phyloP scores from a whole-genome alignment of 2,888 invertebrate genomes.

The Epicampocera succincta region DNA sequence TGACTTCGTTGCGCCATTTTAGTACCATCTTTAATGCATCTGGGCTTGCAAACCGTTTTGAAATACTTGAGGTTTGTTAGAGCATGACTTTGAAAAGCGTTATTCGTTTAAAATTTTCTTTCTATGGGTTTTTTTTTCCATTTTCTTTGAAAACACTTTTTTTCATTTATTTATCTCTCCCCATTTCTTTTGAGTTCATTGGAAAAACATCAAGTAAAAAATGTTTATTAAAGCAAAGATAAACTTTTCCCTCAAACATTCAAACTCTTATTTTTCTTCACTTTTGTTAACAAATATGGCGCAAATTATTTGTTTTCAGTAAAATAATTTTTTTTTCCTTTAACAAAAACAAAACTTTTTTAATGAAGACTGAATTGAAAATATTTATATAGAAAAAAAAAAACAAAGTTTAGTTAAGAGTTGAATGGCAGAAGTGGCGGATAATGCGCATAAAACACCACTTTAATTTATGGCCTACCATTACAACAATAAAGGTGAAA shows the following conservation, averaged over 20 bases:
- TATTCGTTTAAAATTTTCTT: conserved; percentile 37
- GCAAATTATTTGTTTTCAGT: conserved; percentile 41
- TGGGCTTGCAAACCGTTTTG: conserved; percentile 30
- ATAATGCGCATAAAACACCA: conserved; percentile 9
- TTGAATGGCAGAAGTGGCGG: conserved; percentile 12
- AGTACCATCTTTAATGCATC: conserved; percentile 12
- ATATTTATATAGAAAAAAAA: conserved; percentile 17
- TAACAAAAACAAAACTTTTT: not conserved
- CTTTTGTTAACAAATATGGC: conserved; percentile 21
- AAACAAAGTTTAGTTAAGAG: conserved; percentile 25
- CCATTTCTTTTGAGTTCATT: conserved; percentile 25
- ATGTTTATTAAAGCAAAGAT: conserved; percentile 47
- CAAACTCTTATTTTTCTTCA: conserved; percentile 16
- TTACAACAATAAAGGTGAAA: conserved; percentile 33
- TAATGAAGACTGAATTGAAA: not conserved
- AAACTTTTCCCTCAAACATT: conserved; percentile 37
- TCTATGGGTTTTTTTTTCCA: conserved; percentile 18
- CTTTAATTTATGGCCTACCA: conserved; percentile 38
- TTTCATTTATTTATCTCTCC: conserved; percentile 11
- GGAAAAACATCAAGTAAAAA: conserved; percentile 24
- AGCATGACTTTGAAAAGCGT: conserved; percentile 59
- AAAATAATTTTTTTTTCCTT: conserved; percentile 11
- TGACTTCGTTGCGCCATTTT: conserved; percentile 21
- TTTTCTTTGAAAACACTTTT: conserved; percentile 5
- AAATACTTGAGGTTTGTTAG: conserved; percentile 54